phyloP scores from a whole-genome alignment of 2,113 vertebrate species.

The Campylorhamphus procurvoides region DNA sequence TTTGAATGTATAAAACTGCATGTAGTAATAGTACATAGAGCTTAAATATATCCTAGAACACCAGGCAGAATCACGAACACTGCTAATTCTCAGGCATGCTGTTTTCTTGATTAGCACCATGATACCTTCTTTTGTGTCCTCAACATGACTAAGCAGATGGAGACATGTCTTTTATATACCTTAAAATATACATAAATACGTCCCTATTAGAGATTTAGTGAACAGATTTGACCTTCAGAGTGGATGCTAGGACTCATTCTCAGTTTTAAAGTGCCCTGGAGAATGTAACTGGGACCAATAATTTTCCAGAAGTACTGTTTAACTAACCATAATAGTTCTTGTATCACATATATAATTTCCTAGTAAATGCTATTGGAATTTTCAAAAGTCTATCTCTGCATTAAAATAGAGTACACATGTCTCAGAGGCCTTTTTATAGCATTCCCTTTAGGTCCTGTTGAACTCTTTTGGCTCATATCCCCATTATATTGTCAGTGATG shows the following conservation, averaged over 20 bases:
- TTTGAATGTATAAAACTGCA: slow-evolving; percentile 28
- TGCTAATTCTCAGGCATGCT: background rate
- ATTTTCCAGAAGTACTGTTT: slow-evolving; percentile 34
- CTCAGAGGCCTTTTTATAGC: background rate
- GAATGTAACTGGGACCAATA: background rate
- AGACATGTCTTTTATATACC: background rate
- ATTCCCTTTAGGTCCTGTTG: background rate
- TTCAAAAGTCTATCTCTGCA: background rate
- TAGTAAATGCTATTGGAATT: background rate
- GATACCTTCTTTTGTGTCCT: background rate
- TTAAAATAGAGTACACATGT: background rate
- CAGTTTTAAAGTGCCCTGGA: background rate
- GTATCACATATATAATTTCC: slow-evolving; percentile 4
- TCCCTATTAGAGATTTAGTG: background rate
- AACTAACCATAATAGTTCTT: background rate
- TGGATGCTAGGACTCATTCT: background rate
- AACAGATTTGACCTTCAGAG: background rate
- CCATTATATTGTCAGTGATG: background rate
- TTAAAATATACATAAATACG: background rate
- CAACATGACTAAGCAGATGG: background rate
- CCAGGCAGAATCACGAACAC: background rate
- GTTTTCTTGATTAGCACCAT: background rate
- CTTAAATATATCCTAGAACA: slow-evolving; percentile 13
- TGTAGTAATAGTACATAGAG: slow-evolving; percentile 18
- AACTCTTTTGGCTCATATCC: background rate